Percentiles rank a stretch among this genome's conserved stretches.
Conservation (phyloP, 2,797 vertebrate genomes). For the Denticeps clupeoides region DNA sequence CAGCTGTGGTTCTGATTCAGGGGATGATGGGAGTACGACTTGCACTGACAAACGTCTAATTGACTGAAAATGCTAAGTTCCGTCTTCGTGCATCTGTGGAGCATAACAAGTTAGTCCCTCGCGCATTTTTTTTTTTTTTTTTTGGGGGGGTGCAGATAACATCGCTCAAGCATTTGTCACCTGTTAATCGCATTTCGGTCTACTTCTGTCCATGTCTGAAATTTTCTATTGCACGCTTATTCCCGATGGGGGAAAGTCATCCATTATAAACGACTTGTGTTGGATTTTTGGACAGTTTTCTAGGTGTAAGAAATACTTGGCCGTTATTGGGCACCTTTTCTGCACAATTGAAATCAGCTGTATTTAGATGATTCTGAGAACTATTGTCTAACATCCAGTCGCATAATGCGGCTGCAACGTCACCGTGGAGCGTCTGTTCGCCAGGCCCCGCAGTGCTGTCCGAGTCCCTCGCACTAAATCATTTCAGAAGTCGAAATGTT, state of each 20-base stretch:
- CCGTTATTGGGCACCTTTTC: too few species aligned
- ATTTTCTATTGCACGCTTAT: too few species aligned
- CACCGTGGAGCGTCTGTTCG: slow-evolving; percentile 51
- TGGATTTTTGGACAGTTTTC: too few species aligned
- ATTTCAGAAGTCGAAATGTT: slow-evolving; percentile 49
- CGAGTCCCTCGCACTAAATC: slow-evolving; percentile 59
- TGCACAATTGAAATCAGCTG: slow-evolving; percentile 71
- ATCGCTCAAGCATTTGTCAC: too few species aligned
- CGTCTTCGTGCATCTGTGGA: slow-evolving; percentile 9
- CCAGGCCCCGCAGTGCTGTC: slow-evolving; percentile 58
- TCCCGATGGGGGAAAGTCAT: too few species aligned
- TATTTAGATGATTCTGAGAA: slow-evolving; percentile 61
- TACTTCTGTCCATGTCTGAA: too few species aligned
- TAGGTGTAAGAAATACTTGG: too few species aligned
- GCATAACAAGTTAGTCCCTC: slow-evolving; percentile 8
- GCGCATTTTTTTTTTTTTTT: too few species aligned
- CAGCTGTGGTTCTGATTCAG: too few species aligned
- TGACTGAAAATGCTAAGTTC: slow-evolving; percentile 20
- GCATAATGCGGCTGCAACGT: slow-evolving; percentile 68
- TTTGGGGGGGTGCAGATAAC: too few species aligned
- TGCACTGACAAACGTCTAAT: slow-evolving; percentile 8
- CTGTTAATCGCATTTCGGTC: too few species aligned
- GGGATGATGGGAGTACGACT: slow-evolving; percentile 19
- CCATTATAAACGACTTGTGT: too few species aligned
- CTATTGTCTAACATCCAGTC: slow-evolving; percentile 42